phyloP scores from a whole-genome alignment of 2,888 invertebrate genomes.

The Eurytoma adleriae region DNA sequence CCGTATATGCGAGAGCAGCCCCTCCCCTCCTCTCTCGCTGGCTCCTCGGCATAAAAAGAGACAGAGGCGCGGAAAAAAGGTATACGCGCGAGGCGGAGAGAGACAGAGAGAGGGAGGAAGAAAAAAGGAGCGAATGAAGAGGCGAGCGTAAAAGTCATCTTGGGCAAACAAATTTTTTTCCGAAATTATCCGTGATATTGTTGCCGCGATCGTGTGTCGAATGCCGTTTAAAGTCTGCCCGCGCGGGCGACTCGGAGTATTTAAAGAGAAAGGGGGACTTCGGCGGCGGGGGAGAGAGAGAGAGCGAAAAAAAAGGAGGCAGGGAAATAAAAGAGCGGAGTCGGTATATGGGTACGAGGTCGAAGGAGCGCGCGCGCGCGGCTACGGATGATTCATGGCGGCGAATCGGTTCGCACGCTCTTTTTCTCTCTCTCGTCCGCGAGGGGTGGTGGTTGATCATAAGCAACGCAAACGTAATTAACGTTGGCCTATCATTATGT shows the following conservation, averaged over 20 bases:
- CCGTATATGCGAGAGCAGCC: conserved; percentile 48
- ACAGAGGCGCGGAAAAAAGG: conserved; percentile 11
- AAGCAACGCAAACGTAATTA: conserved; percentile 74
- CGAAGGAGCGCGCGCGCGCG: conserved; percentile 1
- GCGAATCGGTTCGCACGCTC: conserved; percentile 57
- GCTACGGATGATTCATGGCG: conserved; percentile 55
- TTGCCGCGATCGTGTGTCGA: conserved; percentile 7
- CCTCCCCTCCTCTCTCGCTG: neutral
- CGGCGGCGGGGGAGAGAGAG: neutral
- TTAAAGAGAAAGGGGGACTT: neutral
- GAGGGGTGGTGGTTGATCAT: conserved; percentile 58
- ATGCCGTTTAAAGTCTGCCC: conserved; percentile 20
- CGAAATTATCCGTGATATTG: conserved; percentile 40
- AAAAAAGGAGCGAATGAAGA: conserved; percentile 14
- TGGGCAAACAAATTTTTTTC: conserved; percentile 51
- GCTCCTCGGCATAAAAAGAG: conserved; percentile 40
- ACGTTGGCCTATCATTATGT: conserved; percentile 76
- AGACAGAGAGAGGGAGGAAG: conserved; percentile 17
- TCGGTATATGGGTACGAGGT: neutral
- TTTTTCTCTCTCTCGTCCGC: conserved; percentile 15
- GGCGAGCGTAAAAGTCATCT: conserved; percentile 51
- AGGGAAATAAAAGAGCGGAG: conserved; percentile 5
- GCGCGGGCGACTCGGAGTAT: neutral
- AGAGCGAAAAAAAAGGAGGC: conserved; percentile 20
- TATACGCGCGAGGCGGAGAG: neutral